Evolutionary conservation across 2,113 vertebrate genomes (phyloP), one percentile per base, ranked within the genome.

Genomic region (Ascaphus truei): DNA sequence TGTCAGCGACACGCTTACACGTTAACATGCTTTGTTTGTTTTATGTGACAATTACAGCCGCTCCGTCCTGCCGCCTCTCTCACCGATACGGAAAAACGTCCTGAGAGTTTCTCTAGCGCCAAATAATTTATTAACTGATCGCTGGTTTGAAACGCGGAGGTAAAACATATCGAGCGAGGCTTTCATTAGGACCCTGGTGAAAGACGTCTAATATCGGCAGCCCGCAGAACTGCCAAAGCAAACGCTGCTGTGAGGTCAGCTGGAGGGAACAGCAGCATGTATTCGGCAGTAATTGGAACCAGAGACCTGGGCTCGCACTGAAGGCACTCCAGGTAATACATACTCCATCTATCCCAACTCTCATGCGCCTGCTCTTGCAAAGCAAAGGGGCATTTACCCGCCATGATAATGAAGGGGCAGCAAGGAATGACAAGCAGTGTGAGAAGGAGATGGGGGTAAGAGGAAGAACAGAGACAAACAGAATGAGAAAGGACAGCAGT

Each of bases 181-280:
- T n/a, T 73, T 75, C 76, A n/a, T 0, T 73, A 56, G 23, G 73
- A 58, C 73, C 63, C n/a, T 51, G 73, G 71, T 64, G 80, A 71
- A 68, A 73, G 73, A 74, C 73, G 73, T 75, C 47, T 2, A 55
- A 68, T 6, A 45, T 51, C 55, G 16, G n/a, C 0, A 13, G 73
- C 3, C 58, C 56, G 15, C 39, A 73, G 7, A 57, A 5, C 9
- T 62, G 77, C 79, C 80, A 81, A 80, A 80, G 73, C 72, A 77
- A 82, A 81, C 1, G n/a, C 65, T 58, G 57, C 1, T 27, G 3
- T 11, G 53, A 76, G 79, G 79, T 75, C 79, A 81, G 73, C 31
- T 64, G 79, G 74, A 72, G 69, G 26, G 59, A 48, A 51, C 0
- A 0, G 11, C 11, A 12, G 57, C 57, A 69, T 43, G 0, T 48